Base-by-base conservation (phyloP, 2,113 vertebrate species). In the Crotalus viridis region DNA sequence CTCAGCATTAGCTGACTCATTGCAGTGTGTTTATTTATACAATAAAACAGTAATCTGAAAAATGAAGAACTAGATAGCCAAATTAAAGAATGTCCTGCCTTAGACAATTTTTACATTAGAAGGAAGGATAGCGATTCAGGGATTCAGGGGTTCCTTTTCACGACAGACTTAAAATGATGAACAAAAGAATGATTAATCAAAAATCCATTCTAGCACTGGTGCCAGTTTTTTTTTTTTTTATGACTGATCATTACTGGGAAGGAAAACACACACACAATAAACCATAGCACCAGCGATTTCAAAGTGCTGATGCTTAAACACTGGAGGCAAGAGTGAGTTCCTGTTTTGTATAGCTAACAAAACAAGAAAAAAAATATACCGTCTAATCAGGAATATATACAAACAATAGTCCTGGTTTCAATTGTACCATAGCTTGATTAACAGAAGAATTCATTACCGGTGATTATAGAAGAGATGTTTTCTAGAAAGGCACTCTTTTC, bases 131-230 rank as follows among this genome's bases (percentile, higher is more conserved):
- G 87, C 46, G 57, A 52, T 15, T 57, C 43, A 74, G 12, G 33
- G 57, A 52, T 15, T 57, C 43, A 74, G 12, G 33, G 26, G 15
- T 85, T 85, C 61, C 21, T 59, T 93, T 85, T 85, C 86, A 91
- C n/a, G 43, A 52, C 54, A 52, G 21, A 0, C 15, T 57, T 91
- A 81, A 74, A 48, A 43, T 33, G 39, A 51, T 5, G 74, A 88
- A 87, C 39, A 48, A 87, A 81, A 93, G 51, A 43, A 90, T 64
- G 22, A 90, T 93, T 93, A 61, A 54, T 93, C 46, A 57, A 48
- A 51, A 8, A 52, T 22, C 39, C 51, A 52, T 56, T 26, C 24
- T 89, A 61, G 39, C 74, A 90, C 87, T 81, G 4, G 86, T 26
- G 13, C 46, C 22, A 12, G 43, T 39, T 39, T 39, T 39, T 39